Conservation (phyloP, 2,888 invertebrate genomes). For the Synergus itoensis region DNA sequence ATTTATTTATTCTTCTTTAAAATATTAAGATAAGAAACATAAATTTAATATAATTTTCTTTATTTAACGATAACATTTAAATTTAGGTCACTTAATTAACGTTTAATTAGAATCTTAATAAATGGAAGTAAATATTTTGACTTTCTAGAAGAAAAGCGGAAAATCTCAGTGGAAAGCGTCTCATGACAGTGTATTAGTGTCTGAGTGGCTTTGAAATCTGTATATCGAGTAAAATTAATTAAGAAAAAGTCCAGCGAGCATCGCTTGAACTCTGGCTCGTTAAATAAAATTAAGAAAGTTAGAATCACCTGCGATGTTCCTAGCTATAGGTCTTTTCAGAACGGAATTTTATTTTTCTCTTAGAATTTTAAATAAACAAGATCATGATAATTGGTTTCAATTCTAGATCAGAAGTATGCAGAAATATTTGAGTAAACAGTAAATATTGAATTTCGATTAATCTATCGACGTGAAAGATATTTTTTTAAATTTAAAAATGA, state of each 20-base stretch:
- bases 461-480: neutral
- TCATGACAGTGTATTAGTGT: slow-evolving; percentile 27
- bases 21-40: neutral
- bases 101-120: slow-evolving; percentile 27
- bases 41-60: neutral
- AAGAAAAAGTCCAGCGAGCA: slow-evolving; percentile 24
- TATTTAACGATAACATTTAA: neutral
- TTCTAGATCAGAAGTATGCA: neutral
- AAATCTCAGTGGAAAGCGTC: neutral
- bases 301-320: slow-evolving; percentile 24
- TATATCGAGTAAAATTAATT: slow-evolving; percentile 39
- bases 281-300: slow-evolving; percentile 39
- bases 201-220: neutral
- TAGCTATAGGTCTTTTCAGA: neutral
- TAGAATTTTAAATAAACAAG: neutral
- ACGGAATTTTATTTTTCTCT: neutral
- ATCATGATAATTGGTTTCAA: neutral
- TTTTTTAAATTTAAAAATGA: neutral
- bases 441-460: neutral
- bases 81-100: neutral
- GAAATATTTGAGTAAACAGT: neutral
- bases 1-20: neutral
- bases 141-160: neutral
- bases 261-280: slow-evolving; percentile 24
- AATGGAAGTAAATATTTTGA: neutral